Conservation (phyloP, 2,113 vertebrate species). For the Apus apus region DNA sequence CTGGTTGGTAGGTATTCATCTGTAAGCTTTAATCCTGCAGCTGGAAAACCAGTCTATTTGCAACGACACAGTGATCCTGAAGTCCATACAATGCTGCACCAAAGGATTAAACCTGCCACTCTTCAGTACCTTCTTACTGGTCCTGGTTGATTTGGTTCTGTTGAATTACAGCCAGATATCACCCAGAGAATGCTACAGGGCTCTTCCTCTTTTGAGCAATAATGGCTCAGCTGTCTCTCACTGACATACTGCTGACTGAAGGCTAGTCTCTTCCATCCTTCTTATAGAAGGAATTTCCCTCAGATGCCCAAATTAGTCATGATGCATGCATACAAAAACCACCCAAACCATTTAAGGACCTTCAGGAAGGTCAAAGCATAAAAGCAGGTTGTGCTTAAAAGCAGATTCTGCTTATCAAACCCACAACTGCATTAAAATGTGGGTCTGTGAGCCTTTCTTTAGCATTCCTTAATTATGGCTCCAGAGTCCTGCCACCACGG, state of each 20-base stretch:
- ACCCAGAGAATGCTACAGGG: background rate
- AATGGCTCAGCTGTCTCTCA: slow-evolving; percentile 14
- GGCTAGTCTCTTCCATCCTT: background rate
- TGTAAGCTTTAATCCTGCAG: background rate
- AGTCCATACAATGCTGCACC: background rate
- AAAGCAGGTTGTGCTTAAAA: background rate
- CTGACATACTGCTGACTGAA: background rate
- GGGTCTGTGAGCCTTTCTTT: background rate
- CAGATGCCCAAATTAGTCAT: background rate
- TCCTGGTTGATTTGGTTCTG: background rate
- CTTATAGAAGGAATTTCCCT: slow-evolving; percentile 13
- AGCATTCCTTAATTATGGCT: background rate
- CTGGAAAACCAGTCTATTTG: background rate
- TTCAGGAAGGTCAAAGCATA: background rate
- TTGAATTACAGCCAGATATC: background rate
- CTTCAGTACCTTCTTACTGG: background rate
- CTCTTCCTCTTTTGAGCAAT: slow-evolving; percentile 11
- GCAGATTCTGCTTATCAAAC: background rate
- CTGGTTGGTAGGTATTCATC: fast-evolving
- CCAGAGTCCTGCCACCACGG: background rate
- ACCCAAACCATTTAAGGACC: background rate
- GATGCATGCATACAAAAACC: background rate
- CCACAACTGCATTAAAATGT: background rate
- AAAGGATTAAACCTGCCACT: background rate
- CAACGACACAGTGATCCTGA: background rate